A percentile compares a stretch with the other conserved stretches of the same genome.
phyloP scores from a whole-genome alignment of 2,113 vertebrate species.

The Acrocephalus kingi region DNA sequence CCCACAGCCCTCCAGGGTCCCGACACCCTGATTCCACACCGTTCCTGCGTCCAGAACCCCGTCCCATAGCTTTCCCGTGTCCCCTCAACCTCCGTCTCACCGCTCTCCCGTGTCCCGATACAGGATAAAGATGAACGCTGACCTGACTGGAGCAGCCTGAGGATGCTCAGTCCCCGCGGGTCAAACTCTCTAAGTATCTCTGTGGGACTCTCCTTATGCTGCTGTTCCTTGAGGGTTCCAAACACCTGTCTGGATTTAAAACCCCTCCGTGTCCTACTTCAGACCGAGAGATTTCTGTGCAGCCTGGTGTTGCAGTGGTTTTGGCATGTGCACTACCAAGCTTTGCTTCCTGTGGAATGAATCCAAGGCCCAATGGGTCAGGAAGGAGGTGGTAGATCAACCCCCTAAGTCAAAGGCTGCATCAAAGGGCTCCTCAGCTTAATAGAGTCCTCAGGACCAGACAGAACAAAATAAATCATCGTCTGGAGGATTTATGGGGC shows the following conservation, averaged over 20 bases:
- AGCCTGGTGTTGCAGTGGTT: too few species aligned
- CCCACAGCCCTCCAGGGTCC: neutral
- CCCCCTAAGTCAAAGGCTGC: neutral
- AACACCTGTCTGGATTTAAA: neutral
- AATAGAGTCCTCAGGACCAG: neutral
- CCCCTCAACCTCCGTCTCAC: too few species aligned
- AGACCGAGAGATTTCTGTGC: too few species aligned
- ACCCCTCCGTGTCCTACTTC: neutral
- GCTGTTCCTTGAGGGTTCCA: neutral
- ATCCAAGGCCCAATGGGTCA: fast-evolving
- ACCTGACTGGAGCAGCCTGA: neutral
- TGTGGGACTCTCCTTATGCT: neutral
- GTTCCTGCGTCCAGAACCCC: too few species aligned
- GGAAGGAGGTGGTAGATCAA: neutral
- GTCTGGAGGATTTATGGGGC: neutral
- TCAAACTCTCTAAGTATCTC: too few species aligned
- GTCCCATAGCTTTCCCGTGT: neutral
- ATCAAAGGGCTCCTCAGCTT: neutral
- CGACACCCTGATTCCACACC: too few species aligned
- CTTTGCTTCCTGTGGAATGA: too few species aligned
- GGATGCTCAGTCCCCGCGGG: neutral
- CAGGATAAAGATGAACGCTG: neutral
- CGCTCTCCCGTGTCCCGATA: neutral
- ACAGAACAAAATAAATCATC: neutral
- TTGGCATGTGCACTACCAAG: fast-evolving